These are phyloP conservation scores for Eupithecia vulgata DNA, from an alignment of 2,888 invertebrate species.

Conservation along the genomic window DNA sequence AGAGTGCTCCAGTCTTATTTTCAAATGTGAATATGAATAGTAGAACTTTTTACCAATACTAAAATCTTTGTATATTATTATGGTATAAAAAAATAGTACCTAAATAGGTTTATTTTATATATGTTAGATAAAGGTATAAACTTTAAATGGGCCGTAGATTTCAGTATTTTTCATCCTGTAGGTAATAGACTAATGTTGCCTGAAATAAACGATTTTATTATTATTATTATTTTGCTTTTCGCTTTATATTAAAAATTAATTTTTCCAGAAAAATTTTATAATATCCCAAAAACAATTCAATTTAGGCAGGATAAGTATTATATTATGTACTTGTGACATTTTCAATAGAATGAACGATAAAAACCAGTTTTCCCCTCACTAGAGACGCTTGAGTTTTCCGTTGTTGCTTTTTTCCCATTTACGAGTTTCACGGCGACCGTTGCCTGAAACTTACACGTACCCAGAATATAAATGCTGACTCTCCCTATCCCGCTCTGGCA, in stretches of 20 bases:
- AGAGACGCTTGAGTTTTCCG: conserved; percentile 79
- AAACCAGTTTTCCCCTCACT: conserved; percentile 67
- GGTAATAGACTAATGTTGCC: too few relatives aligned
- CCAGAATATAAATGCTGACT: conserved; percentile 82
- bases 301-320: too few relatives aligned
- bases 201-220: too few relatives aligned
- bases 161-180: too few relatives aligned
- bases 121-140: too few relatives aligned
- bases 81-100: too few relatives aligned
- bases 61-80: not conserved
- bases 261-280: too few relatives aligned
- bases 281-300: too few relatives aligned
- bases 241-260: too few relatives aligned
- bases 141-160: too few relatives aligned
- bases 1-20: not conserved
- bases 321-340: not conserved
- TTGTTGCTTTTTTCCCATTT: conserved; percentile 85
- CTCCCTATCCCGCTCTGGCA: conserved; percentile 61
- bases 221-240: too few relatives aligned
- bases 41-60: not conserved
- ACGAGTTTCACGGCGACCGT: conserved; percentile 84
- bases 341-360: not conserved
- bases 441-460: conserved; percentile 84
- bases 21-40: not conserved
- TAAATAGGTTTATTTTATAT: too few relatives aligned